Conservation (phyloP, 2,888 invertebrate genomes). For the Fissipunctia ypsillon region DNA sequence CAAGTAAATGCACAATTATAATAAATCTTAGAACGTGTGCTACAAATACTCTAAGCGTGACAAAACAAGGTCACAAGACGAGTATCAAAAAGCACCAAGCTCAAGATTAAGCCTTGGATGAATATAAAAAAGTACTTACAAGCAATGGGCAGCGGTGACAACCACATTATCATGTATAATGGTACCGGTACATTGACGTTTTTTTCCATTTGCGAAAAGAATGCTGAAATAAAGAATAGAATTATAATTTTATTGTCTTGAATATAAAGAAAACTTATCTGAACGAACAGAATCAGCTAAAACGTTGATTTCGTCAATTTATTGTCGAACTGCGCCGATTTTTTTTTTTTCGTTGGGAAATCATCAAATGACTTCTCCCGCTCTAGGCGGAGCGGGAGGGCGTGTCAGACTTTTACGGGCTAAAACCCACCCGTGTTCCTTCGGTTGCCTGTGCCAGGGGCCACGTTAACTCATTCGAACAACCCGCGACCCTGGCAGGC, state of each 20-base stretch:
- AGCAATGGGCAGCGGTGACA: constrained; percentile 82
- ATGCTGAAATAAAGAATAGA: constrained; percentile 73
- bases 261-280: neutral
- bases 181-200: constrained; percentile 79
- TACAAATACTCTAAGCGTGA: neutral
- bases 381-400: too few species aligned
- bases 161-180: constrained; percentile 81
- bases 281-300: neutral
- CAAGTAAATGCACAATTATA: neutral
- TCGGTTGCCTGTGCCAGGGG: too few species aligned
- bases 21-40: neutral
- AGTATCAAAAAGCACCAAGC: neutral
- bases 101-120: neutral
- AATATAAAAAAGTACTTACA: constrained; percentile 73
- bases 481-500: too few species aligned
- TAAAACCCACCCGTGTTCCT: too few species aligned
- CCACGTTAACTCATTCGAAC: too few species aligned
- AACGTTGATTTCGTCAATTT: neutral
- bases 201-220: constrained; percentile 74
- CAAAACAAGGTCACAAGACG: neutral
- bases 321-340: neutral
- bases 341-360: too few species aligned
- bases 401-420: too few species aligned
- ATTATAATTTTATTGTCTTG: neutral
- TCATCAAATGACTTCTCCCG: too few species aligned